These are phyloP conservation scores for Nomada flava DNA, from an alignment of 2,888 invertebrate species.

Conservation along the genomic window DNA sequence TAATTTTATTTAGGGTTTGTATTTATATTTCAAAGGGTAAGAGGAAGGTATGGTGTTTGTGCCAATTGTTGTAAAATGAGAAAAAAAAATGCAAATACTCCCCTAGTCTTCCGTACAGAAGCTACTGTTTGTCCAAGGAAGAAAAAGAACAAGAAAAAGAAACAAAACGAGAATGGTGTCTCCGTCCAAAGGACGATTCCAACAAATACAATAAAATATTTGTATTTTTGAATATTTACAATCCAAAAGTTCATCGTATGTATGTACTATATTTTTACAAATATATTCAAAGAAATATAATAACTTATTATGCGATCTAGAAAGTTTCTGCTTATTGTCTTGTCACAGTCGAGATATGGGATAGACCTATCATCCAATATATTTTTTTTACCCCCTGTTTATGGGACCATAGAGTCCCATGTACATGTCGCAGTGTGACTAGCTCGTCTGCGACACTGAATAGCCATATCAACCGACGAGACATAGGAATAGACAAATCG, in stretches of 20 bases:
- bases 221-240: slow-evolving; percentile 49
- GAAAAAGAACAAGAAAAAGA: no score
- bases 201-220: slow-evolving; percentile 33
- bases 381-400: no score
- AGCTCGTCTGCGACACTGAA: no score
- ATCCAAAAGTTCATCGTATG: slow-evolving; percentile 2
- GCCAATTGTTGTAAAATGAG: slow-evolving; percentile 38
- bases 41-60: slow-evolving; percentile 35
- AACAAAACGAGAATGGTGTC: slow-evolving; percentile 4
- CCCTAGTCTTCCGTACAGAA: slow-evolving; percentile 55
- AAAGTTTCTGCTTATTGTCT: no score
- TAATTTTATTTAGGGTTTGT: slow-evolving; percentile 24
- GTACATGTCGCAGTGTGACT: no score
- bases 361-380: no score
- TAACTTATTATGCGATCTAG: no score
- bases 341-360: no score
- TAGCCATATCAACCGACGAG: no score
- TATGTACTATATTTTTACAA: slow-evolving; percentile 44
- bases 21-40: slow-evolving; percentile 17
- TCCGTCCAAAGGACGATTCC: slow-evolving; percentile 58
- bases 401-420: no score
- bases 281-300: slow-evolving; percentile 28
- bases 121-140: slow-evolving; percentile 24
- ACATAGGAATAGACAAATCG: no score
- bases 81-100: slow-evolving; percentile 44